Evolutionary conservation across 2,113 vertebrate genomes (phyloP), one percentile per base, ranked within the genome.

Genomic region (human): DNA sequence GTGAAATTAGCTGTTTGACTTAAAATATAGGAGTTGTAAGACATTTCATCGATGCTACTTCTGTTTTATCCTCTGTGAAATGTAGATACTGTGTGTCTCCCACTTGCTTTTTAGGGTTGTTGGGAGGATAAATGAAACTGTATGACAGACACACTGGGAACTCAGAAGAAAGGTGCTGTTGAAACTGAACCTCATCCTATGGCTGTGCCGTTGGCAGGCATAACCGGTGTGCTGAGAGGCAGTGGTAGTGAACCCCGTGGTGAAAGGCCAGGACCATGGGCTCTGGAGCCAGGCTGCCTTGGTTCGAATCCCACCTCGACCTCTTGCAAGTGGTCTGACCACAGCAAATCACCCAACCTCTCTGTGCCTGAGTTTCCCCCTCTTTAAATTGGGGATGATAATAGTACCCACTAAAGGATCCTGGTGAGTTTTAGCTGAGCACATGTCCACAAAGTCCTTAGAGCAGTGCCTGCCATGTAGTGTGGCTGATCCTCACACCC

Each of bases 111-210:
- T 92, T 64, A 93, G 83, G 80, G 57, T 88, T 89, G 85, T 89
- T 94, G 92, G 52, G 89, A 90, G 78, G 79, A 92, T 92, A 89
- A 91, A 91, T 81, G 85, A 89, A 86, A 90, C 81, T 40, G 73
- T 52, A 12, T 78, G 82, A 38, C 2, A 18, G 52, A 83, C 38
- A 64, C 76, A 22, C 87, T 83, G 92, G 91, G 87, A 93, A 20
- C 80, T 70, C 61, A 92, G 87, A 95, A 90, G 90, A 93, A 95
- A 79, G 79, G 64, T 90, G 52, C 87, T 94, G 96, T 96, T 95
- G 95, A 84, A 87, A 40, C 61, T 57, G 70, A 90, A 52, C 68
- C 52, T 64, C 90, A 17, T n/a, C 83, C 55, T 25, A 6, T 79
- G 92, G 52, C 92, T n/a, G 48, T 85, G 64, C 59, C 4, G 11